These are phyloP conservation scores for Myzus persicae DNA, from an alignment of 1,140 invertebrate genomes.

Conservation along the genomic window DNA sequence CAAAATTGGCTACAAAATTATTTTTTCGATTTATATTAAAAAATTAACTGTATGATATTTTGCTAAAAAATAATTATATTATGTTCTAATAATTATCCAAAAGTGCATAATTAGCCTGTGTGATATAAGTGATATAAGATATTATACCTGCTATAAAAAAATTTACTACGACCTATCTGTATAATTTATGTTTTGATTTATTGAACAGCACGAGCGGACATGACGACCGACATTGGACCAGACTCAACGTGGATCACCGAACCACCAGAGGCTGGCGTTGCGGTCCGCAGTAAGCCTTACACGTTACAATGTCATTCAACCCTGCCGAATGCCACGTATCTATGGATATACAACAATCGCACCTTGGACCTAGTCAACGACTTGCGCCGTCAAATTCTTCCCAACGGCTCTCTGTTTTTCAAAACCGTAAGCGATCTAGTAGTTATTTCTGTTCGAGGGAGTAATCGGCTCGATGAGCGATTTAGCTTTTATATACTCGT, in stretches of 20 bases:
- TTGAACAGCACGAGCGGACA: conserved; percentile 14
- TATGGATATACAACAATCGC: conserved; percentile 60
- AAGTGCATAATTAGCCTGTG: not conserved
- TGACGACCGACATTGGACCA: not conserved
- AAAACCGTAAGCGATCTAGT: conserved; percentile 59
- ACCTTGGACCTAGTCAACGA: conserved; percentile 59
- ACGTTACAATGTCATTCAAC: conserved; percentile 58
- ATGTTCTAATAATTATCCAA: not conserved
- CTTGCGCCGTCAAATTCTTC: conserved; percentile 56
- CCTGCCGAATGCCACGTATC: conserved; percentile 52
- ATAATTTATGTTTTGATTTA: not conserved
- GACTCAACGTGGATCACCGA: not conserved
- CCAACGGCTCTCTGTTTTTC: conserved; percentile 60
- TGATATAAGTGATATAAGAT: too few relatives aligned
- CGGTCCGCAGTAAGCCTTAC: conserved; percentile 51
- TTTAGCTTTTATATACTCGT: not conserved
- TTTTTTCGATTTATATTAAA: not conserved
- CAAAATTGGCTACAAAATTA: not conserved
- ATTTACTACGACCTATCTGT: not conserved
- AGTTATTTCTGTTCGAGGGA: not conserved
- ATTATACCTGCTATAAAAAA: not conserved
- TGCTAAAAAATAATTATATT: too few relatives aligned
- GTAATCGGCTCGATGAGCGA: not conserved
- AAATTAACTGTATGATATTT: not conserved
- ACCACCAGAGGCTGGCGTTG: conserved; percentile 40